Evolutionary conservation across 2,797 vertebrate genomes (phyloP).

Genomic region (Falco columbarius): DNA sequence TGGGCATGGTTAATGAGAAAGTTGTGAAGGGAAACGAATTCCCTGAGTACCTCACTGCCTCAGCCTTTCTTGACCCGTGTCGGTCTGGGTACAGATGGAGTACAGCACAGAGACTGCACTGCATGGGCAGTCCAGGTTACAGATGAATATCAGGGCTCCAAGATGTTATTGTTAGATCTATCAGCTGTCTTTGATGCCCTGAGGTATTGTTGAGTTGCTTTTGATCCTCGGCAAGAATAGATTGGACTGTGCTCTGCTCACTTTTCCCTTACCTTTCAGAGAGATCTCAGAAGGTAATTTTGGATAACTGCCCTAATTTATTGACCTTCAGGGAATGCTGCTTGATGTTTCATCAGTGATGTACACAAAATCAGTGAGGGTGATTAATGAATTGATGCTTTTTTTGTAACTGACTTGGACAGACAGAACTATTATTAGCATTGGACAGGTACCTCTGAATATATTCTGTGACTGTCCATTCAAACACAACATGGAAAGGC

Average conservation of each 20-base stretch:
- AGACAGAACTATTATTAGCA: slow-evolving; percentile 8
- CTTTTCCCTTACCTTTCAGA: slow-evolving; percentile 63
- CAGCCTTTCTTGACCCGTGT: slow-evolving; percentile 44
- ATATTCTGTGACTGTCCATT: not conserved
- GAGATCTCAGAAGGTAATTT: slow-evolving; percentile 64
- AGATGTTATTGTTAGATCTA: slow-evolving; percentile 72
- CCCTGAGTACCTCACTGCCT: slow-evolving; percentile 20
- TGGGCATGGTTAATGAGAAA: slow-evolving; percentile 55
- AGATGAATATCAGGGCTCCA: slow-evolving; percentile 64
- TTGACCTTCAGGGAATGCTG: slow-evolving; percentile 59
- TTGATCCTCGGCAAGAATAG: slow-evolving; percentile 61
- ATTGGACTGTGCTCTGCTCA: slow-evolving; percentile 58
- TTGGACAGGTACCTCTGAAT: not conserved
- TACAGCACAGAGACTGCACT: slow-evolving; percentile 58
- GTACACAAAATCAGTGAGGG: slow-evolving; percentile 32
- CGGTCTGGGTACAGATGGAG: slow-evolving; percentile 30
- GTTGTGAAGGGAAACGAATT: slow-evolving; percentile 49
- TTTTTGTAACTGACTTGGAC: slow-evolving; percentile 2
- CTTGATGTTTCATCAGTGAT: not conserved
- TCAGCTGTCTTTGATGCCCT: slow-evolving; percentile 67
- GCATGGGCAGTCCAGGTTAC: slow-evolving; percentile 61
- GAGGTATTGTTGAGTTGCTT: slow-evolving; percentile 68
- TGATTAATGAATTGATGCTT: slow-evolving; percentile 46
- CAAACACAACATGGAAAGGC: not conserved
- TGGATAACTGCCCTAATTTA: slow-evolving; percentile 66